A percentile compares a stretch with the other conserved stretches of the same genome.
Evolutionary conservation across 1,140 invertebrate species (phyloP).

Genomic region (Kradibia gibbosae): DNA sequence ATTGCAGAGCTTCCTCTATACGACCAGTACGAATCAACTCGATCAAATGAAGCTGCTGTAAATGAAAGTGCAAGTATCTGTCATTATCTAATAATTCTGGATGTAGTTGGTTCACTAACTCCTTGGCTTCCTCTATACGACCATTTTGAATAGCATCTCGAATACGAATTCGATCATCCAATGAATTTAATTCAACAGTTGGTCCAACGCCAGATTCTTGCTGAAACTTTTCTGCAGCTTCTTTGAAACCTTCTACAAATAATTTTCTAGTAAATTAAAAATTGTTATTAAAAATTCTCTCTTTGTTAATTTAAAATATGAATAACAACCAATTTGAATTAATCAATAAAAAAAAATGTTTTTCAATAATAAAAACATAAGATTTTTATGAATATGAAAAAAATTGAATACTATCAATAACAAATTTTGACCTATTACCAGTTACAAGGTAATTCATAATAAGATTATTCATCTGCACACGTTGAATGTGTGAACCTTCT

Average conservation of each 20-base stretch:
- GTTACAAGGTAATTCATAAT: slow-evolving; percentile 99
- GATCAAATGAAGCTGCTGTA: slow-evolving; percentile 96
- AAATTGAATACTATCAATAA: too few relatives aligned
- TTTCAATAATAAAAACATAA: too few relatives aligned
- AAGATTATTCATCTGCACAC: slow-evolving; percentile 95
- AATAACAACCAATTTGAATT: too few relatives aligned
- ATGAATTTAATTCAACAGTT: slow-evolving; percentile 87
- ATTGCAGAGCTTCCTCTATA: slow-evolving; percentile 95
- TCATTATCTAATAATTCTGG: slow-evolving; percentile 96
- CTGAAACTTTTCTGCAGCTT: slow-evolving; percentile 97
- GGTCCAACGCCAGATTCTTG: slow-evolving; percentile 93
- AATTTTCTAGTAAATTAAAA: not conserved
- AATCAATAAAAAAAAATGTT: too few relatives aligned
- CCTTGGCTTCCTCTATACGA: slow-evolving; percentile 92
- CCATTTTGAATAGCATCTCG: slow-evolving; percentile 95
- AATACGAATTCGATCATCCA: slow-evolving; percentile 95
- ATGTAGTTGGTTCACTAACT: slow-evolving; percentile 94
- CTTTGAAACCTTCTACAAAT: slow-evolving; percentile 94
- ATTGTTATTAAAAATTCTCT: not conserved
- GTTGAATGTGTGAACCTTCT: slow-evolving; percentile 87
- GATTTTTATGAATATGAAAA: too few relatives aligned
- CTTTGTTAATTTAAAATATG: slow-evolving; percentile 6
- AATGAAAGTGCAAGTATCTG: slow-evolving; percentile 94
- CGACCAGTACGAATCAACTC: slow-evolving; percentile 92
- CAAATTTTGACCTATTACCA: slow-evolving; percentile 75